phyloP scores from a whole-genome alignment of 2,888 invertebrate species.

The Buathra laborator region DNA sequence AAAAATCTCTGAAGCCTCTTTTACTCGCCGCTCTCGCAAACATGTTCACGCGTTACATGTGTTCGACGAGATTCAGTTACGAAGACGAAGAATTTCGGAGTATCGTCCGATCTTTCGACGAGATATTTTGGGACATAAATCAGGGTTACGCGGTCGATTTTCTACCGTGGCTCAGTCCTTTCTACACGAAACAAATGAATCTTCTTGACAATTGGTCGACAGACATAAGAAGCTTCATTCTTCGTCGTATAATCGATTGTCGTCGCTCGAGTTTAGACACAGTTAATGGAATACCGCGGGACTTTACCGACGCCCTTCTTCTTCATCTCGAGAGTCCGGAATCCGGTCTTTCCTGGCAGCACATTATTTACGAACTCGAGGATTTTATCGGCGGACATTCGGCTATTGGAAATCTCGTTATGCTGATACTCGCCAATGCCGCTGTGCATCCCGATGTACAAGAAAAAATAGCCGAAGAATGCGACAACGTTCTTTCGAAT shows the following conservation, averaged over 20 bases:
- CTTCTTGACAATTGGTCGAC: constrained; percentile 90
- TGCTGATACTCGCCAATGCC: constrained; percentile 91
- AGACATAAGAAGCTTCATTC: constrained; percentile 90
- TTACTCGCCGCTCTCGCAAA: constrained; percentile 92
- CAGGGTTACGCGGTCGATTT: constrained; percentile 95
- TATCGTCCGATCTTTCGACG: constrained; percentile 91
- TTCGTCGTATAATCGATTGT: constrained; percentile 89
- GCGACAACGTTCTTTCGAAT: constrained; percentile 85
- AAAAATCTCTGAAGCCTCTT: constrained; percentile 89
- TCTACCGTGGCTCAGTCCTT: constrained; percentile 92
- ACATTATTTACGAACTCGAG: constrained; percentile 93
- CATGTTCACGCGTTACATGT: constrained; percentile 95
- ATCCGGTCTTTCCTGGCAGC: constrained; percentile 90
- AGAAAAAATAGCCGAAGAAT: constrained; percentile 89
- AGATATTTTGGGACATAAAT: constrained; percentile 97
- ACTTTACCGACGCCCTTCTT: constrained; percentile 93
- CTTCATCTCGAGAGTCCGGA: constrained; percentile 89
- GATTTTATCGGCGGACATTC: constrained; percentile 96
- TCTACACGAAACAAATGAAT: constrained; percentile 90
- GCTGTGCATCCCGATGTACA: constrained; percentile 89
- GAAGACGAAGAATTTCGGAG: constrained; percentile 89
- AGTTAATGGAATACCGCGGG: constrained; percentile 86
- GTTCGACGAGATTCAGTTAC: constrained; percentile 91
- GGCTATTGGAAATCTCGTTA: constrained; percentile 94
- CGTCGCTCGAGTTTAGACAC: constrained; percentile 87